These are phyloP conservation scores for Spheniscus humboldti DNA, from an alignment of 2,797 vertebrate genomes.

Conservation along the genomic window DNA sequence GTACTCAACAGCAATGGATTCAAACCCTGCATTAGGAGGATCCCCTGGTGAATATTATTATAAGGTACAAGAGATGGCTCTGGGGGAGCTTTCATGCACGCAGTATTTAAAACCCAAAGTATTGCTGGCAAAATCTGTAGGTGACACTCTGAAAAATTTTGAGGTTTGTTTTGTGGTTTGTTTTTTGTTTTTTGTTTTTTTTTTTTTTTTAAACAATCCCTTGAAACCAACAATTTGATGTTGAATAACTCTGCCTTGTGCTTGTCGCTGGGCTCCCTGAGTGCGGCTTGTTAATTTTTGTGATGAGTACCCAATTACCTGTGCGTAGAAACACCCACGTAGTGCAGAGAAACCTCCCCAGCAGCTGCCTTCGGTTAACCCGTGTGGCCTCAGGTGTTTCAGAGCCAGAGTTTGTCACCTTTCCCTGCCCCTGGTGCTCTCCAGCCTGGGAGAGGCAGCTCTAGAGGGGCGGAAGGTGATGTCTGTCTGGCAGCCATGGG, in stretches of 20 bases:
- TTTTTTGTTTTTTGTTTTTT: background rate
- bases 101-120: background rate
- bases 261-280: background rate
- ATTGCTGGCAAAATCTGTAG: background rate
- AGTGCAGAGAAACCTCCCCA: background rate
- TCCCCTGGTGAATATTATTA: constrained; percentile 23
- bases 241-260: background rate
- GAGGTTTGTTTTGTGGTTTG: background rate
- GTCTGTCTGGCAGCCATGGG: background rate
- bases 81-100: background rate
- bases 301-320: background rate
- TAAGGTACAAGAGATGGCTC: background rate
- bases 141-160: background rate
- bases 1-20: background rate
- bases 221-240: background rate
- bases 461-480: background rate
- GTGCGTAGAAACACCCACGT: background rate
- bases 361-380: background rate
- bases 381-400: background rate
- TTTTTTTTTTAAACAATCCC: background rate
- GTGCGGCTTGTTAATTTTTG: background rate
- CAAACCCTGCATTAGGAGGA: background rate
- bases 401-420: background rate
- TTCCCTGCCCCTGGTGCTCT: background rate
- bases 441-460: background rate